phyloP scores from a whole-genome alignment of 2,797 vertebrate genomes.

The Lacerta bilineata region DNA sequence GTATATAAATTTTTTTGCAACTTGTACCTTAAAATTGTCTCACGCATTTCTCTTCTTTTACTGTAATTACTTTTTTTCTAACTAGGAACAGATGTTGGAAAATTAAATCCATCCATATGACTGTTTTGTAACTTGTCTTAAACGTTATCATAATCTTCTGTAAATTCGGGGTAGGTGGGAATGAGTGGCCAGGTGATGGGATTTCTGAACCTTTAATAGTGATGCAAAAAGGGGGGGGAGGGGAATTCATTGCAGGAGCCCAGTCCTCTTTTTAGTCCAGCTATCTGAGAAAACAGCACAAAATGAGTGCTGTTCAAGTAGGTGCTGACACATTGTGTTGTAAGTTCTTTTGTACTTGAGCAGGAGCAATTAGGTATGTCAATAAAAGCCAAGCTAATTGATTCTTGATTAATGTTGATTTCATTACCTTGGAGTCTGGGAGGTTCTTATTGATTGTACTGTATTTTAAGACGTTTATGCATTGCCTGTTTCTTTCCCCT shows the following conservation, averaged over 20 bases:
- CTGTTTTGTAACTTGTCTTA: not conserved
- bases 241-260: not conserved
- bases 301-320: slow-evolving; percentile 3
- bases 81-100: not conserved
- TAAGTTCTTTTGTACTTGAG: slow-evolving; percentile 49
- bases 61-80: not conserved
- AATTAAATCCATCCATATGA: not conserved
- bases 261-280: too few relatives aligned
- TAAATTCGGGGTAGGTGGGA: not conserved
- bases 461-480: slow-evolving; percentile 15
- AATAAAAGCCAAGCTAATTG: slow-evolving; percentile 46
- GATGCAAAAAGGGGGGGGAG: too few relatives aligned
- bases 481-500: slow-evolving; percentile 20
- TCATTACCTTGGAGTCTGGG: slow-evolving; percentile 45
- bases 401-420: slow-evolving; percentile 53
- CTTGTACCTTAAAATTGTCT: not conserved
- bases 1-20: not conserved
- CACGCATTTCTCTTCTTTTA: not conserved
- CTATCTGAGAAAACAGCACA: not conserved
- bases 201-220: not conserved
- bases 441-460: slow-evolving; percentile 40
- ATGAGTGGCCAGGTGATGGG: not conserved
- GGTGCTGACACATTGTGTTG: slow-evolving; percentile 41
- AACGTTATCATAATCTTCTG: too few relatives aligned
- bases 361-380: slow-evolving; percentile 41